These are phyloP conservation scores for Enteromius mattozi DNA, from an alignment of 2,797 vertebrate genomes.

Conservation along the genomic window DNA sequence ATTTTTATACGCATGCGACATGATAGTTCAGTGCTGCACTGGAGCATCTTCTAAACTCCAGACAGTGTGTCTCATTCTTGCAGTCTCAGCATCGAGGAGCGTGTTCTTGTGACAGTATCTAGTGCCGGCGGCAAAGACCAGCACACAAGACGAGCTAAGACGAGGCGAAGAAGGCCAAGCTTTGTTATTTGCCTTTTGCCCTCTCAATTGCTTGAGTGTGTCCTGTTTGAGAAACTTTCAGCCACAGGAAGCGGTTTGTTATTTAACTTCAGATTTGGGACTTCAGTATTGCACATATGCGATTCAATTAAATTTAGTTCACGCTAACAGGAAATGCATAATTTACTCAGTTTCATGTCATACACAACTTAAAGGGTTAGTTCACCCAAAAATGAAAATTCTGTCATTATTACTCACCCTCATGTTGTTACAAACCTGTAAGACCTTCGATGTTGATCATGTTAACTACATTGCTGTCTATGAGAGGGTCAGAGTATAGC, in stretches of 20 bases:
- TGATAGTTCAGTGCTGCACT: neutral
- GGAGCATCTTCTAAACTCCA: slow-evolving; percentile 54
- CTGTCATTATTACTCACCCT: no score
- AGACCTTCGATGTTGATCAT: no score
- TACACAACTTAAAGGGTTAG: no score
- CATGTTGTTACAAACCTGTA: no score
- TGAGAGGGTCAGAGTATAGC: no score
- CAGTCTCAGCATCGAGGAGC: slow-evolving; percentile 58
- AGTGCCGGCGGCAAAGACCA: slow-evolving; percentile 62
- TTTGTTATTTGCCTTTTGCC: slow-evolving; percentile 67
- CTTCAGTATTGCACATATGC: neutral
- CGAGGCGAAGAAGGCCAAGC: slow-evolving; percentile 59
- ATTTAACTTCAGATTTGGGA: neutral
- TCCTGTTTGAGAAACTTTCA: slow-evolving; percentile 56
- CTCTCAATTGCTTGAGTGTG: slow-evolving; percentile 6
- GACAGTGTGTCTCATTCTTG: slow-evolving; percentile 75
- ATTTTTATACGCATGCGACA: neutral
- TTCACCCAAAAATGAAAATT: no score
- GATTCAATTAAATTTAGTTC: neutral
- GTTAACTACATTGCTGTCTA: no score
- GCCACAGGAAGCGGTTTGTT: slow-evolving; percentile 65
- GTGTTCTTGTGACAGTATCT: slow-evolving; percentile 71
- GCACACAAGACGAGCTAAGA: slow-evolving; percentile 52
- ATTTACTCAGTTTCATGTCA: neutral
- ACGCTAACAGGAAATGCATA: neutral